Evolutionary conservation across 2,888 invertebrate genomes (phyloP).

Genomic region (Philereme transversata): DNA sequence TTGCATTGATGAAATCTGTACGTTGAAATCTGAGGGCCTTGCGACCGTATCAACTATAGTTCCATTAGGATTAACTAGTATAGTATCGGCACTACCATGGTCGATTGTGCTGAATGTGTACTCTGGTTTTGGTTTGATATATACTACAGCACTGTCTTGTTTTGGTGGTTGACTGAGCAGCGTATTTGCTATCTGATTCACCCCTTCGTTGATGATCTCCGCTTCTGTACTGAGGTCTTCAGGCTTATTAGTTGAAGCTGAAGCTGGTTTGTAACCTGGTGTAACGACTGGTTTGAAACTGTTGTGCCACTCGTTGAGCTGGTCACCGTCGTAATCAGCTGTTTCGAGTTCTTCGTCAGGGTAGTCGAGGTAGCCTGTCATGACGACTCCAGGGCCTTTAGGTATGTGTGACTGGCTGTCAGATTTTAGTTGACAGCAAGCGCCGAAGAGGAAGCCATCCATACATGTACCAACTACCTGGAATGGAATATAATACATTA

Average conservation of each 20-base stretch:
- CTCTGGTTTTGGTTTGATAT: conserved; percentile 64
- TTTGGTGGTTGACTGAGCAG: conserved; percentile 72
- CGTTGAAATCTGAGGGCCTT: conserved; percentile 78
- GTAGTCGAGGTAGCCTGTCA: conserved; percentile 77
- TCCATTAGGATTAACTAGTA: conserved; percentile 84
- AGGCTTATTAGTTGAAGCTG: conserved; percentile 53
- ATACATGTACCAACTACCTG: conserved; percentile 92
- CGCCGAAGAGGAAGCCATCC: conserved; percentile 96
- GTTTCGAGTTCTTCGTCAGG: conserved; percentile 69
- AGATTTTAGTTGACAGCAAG: conserved; percentile 90
- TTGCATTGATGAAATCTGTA: conserved; percentile 77
- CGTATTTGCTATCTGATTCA: conserved; percentile 82
- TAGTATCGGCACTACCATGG: conserved; percentile 86
- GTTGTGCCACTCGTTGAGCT: conserved; percentile 72
- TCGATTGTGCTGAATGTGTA: conserved; percentile 84
- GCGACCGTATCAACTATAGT: conserved; percentile 80
- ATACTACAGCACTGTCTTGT: conserved; percentile 65
- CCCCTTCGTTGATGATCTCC: conserved; percentile 83
- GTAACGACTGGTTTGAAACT: conserved; percentile 77
- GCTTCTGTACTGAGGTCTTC: conserved; percentile 66
- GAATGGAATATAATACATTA: conserved; percentile 9
- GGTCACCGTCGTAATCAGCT: conserved; percentile 70
- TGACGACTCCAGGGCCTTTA: conserved; percentile 77
- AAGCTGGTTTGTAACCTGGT: conserved; percentile 72
- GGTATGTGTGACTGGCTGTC: conserved; percentile 77